Evolutionary conservation across 2,113 vertebrate genomes (phyloP), one percentile per base, ranked within the genome.

Genomic region (Donacobius atricapilla): DNA sequence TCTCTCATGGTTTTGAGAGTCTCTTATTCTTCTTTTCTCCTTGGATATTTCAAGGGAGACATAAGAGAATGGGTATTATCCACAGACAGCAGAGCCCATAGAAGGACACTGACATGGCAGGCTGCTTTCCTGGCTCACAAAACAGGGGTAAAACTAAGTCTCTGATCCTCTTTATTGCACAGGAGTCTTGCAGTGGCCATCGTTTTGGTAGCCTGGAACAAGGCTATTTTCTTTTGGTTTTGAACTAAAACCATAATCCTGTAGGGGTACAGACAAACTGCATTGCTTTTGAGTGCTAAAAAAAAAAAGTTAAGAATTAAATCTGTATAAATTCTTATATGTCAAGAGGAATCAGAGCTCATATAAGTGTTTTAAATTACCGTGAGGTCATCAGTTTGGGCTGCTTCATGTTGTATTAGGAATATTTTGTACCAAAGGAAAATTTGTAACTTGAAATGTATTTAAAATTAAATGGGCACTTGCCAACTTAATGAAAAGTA

Each of bases 311-410:
- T 31, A 23, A 35, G 33, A 93, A 90, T 77, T 33, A 88, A 80
- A 88, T 88, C 35, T 53, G 17, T 83, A 31, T 58, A 56, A 94
- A 90, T 93, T 79, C 37, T 57, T 79, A 2, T n/a, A 28, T 40
- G 70, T 50, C 54, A 60, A 80, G 33, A 80, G 39, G 17, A 86
- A 73, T 86, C 66, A 70, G 61, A 88, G 31, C 64, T 91, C 27
- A 7, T 77, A 24, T 42, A 61, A 61, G 4, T 92, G 65, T 91
- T 87, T 85, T 63, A 90, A 93, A 64, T 88, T 63, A n/a, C 37
- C 58, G 17, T 90, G 94, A 96, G 47, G 47, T 93, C 90, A 91
- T 88, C 58, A 44, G 58, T 85, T 94, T 94, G 90, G 54, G 54
- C 85, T 93, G 84, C 54, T 47, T 47, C 6, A 3, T 39, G 42